phyloP scores from a whole-genome alignment of 30 jellyfish, hydroid and myxozoan genomes.

The Sanderia malayensis region DNA sequence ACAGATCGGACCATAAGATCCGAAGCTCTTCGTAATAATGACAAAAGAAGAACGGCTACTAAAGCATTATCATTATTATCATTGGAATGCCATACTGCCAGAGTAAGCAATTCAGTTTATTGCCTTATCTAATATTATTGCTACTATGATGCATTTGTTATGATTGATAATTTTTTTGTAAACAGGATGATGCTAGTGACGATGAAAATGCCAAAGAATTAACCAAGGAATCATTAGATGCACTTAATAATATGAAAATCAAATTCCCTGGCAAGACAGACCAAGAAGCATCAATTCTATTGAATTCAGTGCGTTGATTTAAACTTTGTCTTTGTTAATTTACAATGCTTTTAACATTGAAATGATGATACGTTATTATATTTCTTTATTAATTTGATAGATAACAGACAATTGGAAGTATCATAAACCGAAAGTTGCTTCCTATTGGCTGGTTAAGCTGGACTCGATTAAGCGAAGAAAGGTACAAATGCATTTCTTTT shows the following conservation, averaged over 20 bases:
- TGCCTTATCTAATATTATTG: no score
- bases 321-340: no score
- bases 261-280: constrained; percentile 86
- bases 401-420: constrained; percentile 85
- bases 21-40: not conserved
- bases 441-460: constrained; percentile 87
- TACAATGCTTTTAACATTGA: no score
- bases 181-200: no score
- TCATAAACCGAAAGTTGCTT: constrained; percentile 87
- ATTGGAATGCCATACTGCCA: not conserved
- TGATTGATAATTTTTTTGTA: no score
- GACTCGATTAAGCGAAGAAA: constrained; percentile 77
- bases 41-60: not conserved
- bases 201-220: constrained; percentile 38
- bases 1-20: not conserved
- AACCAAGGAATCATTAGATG: constrained; percentile 41
- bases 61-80: not conserved
- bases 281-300: constrained; percentile 58
- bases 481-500: constrained; percentile 26
- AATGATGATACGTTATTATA: no score
- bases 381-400: constrained; percentile 34
- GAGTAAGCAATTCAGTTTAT: not conserved
- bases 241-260: constrained; percentile 63
- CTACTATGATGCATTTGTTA: not conserved
- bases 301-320: constrained; percentile 54